Conservation (phyloP, 1,140 invertebrate species). For the Rhagoletis pomonella region DNA sequence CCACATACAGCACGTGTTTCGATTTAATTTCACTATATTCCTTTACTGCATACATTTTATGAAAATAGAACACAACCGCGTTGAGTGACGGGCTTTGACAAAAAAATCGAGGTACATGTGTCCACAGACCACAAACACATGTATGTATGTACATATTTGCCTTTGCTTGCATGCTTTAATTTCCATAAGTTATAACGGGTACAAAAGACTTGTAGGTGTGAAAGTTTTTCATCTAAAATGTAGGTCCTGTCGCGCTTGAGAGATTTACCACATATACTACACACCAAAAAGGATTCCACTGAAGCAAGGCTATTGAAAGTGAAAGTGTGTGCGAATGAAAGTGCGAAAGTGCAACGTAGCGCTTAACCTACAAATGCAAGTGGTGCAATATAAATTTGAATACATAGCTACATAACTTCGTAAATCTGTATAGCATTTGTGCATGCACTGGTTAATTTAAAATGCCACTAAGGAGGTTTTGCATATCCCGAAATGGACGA, state of each 20-base stretch:
- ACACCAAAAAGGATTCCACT: neutral
- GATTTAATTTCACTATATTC: too few relatives aligned
- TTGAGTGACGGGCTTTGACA: too few relatives aligned
- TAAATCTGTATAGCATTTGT: too few relatives aligned
- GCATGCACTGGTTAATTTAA: too few relatives aligned
- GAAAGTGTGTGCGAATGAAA: conserved; percentile 10
- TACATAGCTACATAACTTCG: neutral
- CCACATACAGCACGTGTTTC: too few relatives aligned
- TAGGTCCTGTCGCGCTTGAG: neutral
- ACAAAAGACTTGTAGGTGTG: neutral
- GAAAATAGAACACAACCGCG: too few relatives aligned
- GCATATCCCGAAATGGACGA: too few relatives aligned
- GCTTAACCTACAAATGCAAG: conserved; percentile 38
- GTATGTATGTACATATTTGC: neutral
- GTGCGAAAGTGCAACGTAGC: conserved; percentile 34
- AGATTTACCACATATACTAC: conserved; percentile 7
- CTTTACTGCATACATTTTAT: too few relatives aligned
- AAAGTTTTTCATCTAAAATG: conserved; percentile 9
- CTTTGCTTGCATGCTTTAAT: neutral
- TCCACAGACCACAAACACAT: neutral
- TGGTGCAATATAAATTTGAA: neutral
- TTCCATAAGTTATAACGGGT: too few relatives aligned
- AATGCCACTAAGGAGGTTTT: too few relatives aligned
- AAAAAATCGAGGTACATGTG: too few relatives aligned
- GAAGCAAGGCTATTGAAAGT: conserved; percentile 34